These are phyloP conservation scores for Campylorhamphus procurvoides DNA, from an alignment of 2,113 vertebrate genomes.

Conservation along the genomic window DNA sequence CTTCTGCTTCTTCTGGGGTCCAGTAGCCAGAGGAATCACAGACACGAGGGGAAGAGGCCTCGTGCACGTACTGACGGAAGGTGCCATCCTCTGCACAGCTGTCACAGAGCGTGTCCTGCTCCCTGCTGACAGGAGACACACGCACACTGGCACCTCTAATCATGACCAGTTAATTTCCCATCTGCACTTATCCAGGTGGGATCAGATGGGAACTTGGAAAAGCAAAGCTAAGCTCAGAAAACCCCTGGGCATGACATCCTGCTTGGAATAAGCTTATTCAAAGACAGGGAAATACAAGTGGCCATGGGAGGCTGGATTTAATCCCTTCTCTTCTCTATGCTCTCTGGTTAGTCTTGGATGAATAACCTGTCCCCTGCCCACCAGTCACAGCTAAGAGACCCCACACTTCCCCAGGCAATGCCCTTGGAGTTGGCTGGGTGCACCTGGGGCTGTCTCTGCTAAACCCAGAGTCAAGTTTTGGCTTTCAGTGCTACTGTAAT, in stretches of 20 bases:
- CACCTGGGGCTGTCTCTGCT: neutral
- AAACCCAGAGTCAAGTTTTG: neutral
- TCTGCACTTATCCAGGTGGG: fast-evolving
- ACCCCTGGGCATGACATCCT: neutral
- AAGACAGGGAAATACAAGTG: neutral
- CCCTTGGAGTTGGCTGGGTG: neutral
- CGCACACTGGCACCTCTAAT: neutral
- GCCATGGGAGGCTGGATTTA: neutral
- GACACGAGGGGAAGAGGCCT: conserved; percentile 87
- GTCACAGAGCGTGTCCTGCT: conserved; percentile 75
- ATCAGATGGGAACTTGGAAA: neutral
- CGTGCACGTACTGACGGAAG: conserved; percentile 86
- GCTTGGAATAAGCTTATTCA: neutral
- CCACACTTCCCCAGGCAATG: neutral
- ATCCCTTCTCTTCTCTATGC: neutral
- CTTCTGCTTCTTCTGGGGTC: conserved; percentile 95
- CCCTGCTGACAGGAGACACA: conserved; percentile 52
- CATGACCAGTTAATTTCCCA: fast-evolving
- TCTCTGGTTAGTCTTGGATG: neutral
- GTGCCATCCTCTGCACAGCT: conserved; percentile 86
- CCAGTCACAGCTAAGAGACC: neutral
- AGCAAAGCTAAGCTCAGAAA: neutral
- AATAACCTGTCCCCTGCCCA: neutral
- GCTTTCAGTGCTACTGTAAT: neutral
- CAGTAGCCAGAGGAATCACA: conserved; percentile 96